Conservation (phyloP, 1,140 invertebrate genomes). For the Cotesia vestalis region DNA sequence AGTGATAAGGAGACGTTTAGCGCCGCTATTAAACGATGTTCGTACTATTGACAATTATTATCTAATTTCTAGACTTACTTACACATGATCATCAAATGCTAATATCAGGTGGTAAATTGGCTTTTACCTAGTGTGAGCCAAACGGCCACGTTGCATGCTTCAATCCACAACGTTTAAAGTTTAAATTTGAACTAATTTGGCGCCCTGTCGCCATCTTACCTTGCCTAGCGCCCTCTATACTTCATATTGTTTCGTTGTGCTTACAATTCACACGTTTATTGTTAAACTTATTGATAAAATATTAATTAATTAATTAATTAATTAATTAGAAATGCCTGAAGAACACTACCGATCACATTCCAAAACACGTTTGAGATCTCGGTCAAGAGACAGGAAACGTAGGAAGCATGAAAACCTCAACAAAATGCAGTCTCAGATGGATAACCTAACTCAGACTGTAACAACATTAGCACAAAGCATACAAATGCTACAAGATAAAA, state of each 20-base stretch:
- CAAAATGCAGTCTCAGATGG: neutral
- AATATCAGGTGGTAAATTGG: too few relatives aligned
- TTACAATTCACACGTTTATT: neutral
- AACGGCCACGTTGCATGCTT: too few relatives aligned
- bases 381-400: neutral
- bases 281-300: neutral
- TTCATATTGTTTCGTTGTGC: constrained; percentile 13
- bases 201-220: neutral
- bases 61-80: too few relatives aligned
- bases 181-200: neutral
- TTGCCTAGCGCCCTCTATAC: neutral
- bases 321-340: neutral
- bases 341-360: neutral
- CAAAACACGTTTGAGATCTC: too few relatives aligned
- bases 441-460: neutral
- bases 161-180: constrained; percentile 10
- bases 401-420: neutral
- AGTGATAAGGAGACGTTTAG: too few relatives aligned
- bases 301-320: neutral
- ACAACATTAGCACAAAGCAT: too few relatives aligned
- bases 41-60: too few relatives aligned
- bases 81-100: too few relatives aligned
- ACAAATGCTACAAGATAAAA: too few relatives aligned
- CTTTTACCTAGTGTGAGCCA: too few relatives aligned
- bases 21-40: too few relatives aligned